Evolutionary conservation across 2,888 invertebrate species (phyloP).

Genomic region (Coleophora flavipennella): DNA sequence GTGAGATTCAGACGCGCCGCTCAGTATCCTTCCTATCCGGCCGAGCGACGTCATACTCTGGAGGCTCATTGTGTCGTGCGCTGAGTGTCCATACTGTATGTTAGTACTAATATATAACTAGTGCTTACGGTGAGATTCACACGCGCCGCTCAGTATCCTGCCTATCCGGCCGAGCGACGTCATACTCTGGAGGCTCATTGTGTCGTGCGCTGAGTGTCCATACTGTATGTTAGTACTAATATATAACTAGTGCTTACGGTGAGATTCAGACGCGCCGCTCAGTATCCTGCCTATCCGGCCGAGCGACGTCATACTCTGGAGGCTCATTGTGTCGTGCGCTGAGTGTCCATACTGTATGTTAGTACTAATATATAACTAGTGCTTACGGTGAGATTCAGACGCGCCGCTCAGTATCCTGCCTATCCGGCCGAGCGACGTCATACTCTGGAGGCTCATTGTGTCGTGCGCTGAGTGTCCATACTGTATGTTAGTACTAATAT

Average conservation of each 20-base stretch:
- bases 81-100: too few relatives aligned
- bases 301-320: slow-evolving; percentile 91
- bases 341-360: too few relatives aligned
- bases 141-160: slow-evolving; percentile 80
- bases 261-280: slow-evolving; percentile 77
- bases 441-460: slow-evolving; percentile 88
- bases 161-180: slow-evolving; percentile 89
- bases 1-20: slow-evolving; percentile 77
- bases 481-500: too few relatives aligned
- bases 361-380: too few relatives aligned
- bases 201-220: slow-evolving; percentile 91
- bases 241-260: too few relatives aligned
- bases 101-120: too few relatives aligned
- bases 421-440: slow-evolving; percentile 88
- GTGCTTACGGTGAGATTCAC: slow-evolving; percentile 75
- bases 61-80: slow-evolving; percentile 89
- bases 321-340: slow-evolving; percentile 89
- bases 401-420: slow-evolving; percentile 84
- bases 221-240: too few relatives aligned
- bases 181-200: slow-evolving; percentile 90
- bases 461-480: too few relatives aligned
- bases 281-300: slow-evolving; percentile 87
- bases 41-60: slow-evolving; percentile 92
- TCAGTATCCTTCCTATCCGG: slow-evolving; percentile 84
- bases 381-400: slow-evolving; percentile 74